Evolutionary conservation across 2,797 vertebrate species (phyloP), one percentile per base, ranked within the genome.

Genomic region (Hoplostethus atlanticus): DNA sequence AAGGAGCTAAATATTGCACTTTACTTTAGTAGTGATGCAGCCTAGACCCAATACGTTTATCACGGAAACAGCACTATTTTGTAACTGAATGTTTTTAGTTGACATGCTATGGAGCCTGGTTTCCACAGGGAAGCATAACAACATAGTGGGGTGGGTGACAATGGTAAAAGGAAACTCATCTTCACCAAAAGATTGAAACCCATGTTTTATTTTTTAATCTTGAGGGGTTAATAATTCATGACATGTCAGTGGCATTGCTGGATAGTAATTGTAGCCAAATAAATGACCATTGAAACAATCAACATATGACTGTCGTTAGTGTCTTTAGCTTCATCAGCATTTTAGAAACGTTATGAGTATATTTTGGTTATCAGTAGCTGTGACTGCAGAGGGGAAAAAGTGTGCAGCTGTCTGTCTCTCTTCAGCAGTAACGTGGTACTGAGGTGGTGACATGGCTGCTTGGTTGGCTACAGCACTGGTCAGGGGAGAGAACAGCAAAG

Each of bases 381-480:
- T 40, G 38, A 40, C 9, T 75, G 36, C 6, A 52, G 16, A 62
- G 13, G 13, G 53, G n/a, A 17, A 34, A 16, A 65, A 38, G 6
- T 30, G 31, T 58, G 11, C 46, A 25, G 34, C 11, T 28, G 50
- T 38, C 13, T 36, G 11, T 44, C 7, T 66, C 56, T 61, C 47
- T 0, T 50, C 46, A 57, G 40, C 11, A 55, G 25, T 30, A 9
- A 21, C 2, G 15, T 44, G 30, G 4, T 25, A 21, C 30, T 66
- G n/a, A 53, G 46, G 13, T 44, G 46, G 44, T 55, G 13, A 6
- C 36, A 1, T 4, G 30, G 38, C 34, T 13, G 42, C 16, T 21
- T 34, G 15, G 4, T 34, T 16, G 21, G 65, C 21, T 78, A 17
- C 69, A 73, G 9, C 40, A 65, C 53, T 71, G 28, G 6, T 34